These are phyloP conservation scores for Trypoxylon attenuatum DNA, from an alignment of 2,888 invertebrate genomes.

Conservation along the genomic window DNA sequence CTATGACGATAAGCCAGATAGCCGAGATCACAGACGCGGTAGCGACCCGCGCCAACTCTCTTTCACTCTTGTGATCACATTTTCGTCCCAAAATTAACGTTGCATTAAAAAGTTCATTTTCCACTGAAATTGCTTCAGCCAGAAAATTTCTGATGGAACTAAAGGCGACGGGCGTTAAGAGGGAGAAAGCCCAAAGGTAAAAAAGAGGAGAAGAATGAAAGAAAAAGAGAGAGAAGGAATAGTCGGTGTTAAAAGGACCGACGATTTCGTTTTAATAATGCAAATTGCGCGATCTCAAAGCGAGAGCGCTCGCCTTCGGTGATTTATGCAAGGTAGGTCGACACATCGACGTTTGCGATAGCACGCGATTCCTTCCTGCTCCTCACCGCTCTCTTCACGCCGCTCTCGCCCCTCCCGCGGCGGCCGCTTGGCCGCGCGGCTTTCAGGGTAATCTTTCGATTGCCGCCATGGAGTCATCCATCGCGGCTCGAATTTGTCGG, in stretches of 20 bases:
- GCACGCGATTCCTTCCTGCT: constrained; percentile 28
- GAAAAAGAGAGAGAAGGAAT: not conserved
- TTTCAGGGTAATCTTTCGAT: constrained; percentile 40
- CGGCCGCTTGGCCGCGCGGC: constrained; percentile 30
- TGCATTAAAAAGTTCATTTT: too few relatives aligned
- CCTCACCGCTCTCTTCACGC: not conserved
- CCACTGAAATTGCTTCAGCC: too few relatives aligned
- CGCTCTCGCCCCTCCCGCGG: not conserved
- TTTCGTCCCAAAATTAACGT: too few relatives aligned
- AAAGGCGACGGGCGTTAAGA: too few relatives aligned
- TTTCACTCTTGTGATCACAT: too few relatives aligned
- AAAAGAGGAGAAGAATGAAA: not conserved
- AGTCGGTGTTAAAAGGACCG: constrained; percentile 14
- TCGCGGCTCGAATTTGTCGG: constrained; percentile 53
- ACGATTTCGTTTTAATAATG: not conserved
- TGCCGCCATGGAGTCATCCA: constrained; percentile 44
- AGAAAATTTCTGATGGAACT: too few relatives aligned
- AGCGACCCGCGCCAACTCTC: too few relatives aligned
- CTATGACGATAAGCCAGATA: constrained; percentile 9
- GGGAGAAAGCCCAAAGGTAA: not conserved
- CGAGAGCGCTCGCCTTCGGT: constrained; percentile 31
- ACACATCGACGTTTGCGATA: constrained; percentile 38
- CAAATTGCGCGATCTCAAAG: constrained; percentile 13
- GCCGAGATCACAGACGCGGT: not conserved
- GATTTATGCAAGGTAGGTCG: constrained; percentile 41